Percentiles rank a stretch among this genome's conserved stretches.
phyloP scores from a whole-genome alignment of 2,113 vertebrate genomes.

The Limnothrissa miodon region DNA sequence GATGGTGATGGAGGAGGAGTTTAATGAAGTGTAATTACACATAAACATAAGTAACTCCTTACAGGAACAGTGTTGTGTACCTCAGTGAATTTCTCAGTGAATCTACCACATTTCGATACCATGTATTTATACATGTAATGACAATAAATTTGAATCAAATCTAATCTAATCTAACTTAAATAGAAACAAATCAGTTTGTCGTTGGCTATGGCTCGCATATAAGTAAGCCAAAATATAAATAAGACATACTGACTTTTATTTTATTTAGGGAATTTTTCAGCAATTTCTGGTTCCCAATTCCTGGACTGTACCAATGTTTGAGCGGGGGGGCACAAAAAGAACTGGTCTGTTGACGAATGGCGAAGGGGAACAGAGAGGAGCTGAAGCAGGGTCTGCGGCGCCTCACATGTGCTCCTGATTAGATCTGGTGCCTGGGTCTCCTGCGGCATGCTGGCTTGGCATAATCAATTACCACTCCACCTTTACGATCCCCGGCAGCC shows the following conservation, averaged over 20 bases:
- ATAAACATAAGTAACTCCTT: background rate
- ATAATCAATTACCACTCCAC: slow-evolving; percentile 12
- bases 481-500: background rate
- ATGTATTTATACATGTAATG: too few relatives aligned
- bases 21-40: background rate
- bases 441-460: background rate
- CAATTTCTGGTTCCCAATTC: background rate
- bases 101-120: too few relatives aligned
- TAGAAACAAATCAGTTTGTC: background rate
- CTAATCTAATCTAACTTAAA: too few relatives aligned
- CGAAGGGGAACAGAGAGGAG: background rate
- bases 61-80: background rate
- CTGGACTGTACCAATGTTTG: background rate
- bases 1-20: background rate
- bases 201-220: background rate
- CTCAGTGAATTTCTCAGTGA: background rate
- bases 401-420: background rate
- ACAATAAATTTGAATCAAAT: too few relatives aligned
- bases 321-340: background rate
- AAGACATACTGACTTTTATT: background rate
- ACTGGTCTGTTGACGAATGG: background rate
- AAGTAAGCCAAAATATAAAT: background rate
- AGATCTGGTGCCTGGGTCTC: background rate
- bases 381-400: background rate
- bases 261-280: background rate